Conservation (phyloP, 2,797 vertebrate species). For the Sarcoramphus papa region DNA sequence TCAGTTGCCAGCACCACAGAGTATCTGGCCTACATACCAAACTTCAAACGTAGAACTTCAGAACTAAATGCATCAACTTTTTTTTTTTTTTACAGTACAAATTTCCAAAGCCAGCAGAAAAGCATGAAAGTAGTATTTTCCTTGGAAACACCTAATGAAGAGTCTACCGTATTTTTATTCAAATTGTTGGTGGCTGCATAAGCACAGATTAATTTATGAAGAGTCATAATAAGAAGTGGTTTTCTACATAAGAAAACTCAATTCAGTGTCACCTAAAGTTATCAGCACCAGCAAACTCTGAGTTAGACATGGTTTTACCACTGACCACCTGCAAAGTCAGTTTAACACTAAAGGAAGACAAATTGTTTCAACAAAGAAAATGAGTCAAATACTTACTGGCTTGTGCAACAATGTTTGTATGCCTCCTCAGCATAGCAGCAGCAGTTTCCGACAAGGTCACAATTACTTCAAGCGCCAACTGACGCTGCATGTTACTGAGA, state of each 20-base stretch:
- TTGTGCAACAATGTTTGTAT: constrained; percentile 91
- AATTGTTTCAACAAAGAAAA: background rate
- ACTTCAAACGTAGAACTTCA: background rate
- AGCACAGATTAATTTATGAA: background rate
- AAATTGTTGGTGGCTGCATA: background rate
- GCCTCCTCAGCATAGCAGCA: constrained; percentile 95
- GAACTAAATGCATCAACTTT: background rate
- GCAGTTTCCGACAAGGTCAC: constrained; percentile 97
- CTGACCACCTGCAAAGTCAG: background rate
- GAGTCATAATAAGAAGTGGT: background rate
- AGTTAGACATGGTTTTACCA: background rate
- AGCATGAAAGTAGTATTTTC: background rate
- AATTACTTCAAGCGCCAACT: constrained; percentile 94
- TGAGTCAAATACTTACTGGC: constrained; percentile 82
- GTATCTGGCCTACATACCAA: constrained; percentile 21
- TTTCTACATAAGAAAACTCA: background rate
- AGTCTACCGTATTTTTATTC: background rate
- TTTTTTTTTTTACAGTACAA: background rate
- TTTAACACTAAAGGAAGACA: background rate
- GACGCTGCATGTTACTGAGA: constrained; percentile 95
- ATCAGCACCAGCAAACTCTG: background rate
- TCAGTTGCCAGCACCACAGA: background rate
- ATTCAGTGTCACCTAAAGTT: background rate
- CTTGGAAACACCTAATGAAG: background rate
- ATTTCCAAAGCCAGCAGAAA: background rate